phyloP scores from a whole-genome alignment of 2,113 vertebrate species.

The Pseudonaja textilis region DNA sequence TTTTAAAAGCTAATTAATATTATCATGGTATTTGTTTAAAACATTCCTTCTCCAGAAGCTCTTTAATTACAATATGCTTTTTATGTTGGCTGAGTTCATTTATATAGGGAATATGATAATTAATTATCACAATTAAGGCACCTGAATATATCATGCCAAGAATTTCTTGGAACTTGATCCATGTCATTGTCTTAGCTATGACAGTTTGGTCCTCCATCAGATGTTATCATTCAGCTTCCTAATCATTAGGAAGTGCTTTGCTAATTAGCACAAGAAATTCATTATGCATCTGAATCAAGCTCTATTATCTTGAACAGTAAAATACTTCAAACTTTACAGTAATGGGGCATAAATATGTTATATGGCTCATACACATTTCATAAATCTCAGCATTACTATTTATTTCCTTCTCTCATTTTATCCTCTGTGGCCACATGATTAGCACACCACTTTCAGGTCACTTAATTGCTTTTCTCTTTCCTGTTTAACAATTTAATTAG shows the following conservation, averaged over 20 bases:
- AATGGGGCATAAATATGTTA: constrained; percentile 80
- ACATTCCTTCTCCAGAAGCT: constrained; percentile 69
- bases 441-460: constrained; percentile 76
- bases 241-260: constrained; percentile 81
- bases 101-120: constrained; percentile 74
- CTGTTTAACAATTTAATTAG: constrained; percentile 71
- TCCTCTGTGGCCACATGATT: constrained; percentile 64
- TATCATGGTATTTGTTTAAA: constrained; percentile 71
- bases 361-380: constrained; percentile 79
- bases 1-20: constrained; percentile 54
- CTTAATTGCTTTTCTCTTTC: constrained; percentile 68
- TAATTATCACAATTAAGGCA: constrained; percentile 81
- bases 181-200: constrained; percentile 76
- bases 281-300: constrained; percentile 79
- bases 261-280: constrained; percentile 81
- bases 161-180: constrained; percentile 66
- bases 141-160: constrained; percentile 73
- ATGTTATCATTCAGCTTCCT: constrained; percentile 75
- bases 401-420: constrained; percentile 59
- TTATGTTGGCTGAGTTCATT: constrained; percentile 74
- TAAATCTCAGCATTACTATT: constrained; percentile 72
- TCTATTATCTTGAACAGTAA: constrained; percentile 77
- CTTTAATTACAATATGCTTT: constrained; percentile 78
- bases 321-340: constrained; percentile 77
- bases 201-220: constrained; percentile 75